Base-by-base conservation (phyloP, 1,140 invertebrate species). In the Hycleus phaleratus region DNA sequence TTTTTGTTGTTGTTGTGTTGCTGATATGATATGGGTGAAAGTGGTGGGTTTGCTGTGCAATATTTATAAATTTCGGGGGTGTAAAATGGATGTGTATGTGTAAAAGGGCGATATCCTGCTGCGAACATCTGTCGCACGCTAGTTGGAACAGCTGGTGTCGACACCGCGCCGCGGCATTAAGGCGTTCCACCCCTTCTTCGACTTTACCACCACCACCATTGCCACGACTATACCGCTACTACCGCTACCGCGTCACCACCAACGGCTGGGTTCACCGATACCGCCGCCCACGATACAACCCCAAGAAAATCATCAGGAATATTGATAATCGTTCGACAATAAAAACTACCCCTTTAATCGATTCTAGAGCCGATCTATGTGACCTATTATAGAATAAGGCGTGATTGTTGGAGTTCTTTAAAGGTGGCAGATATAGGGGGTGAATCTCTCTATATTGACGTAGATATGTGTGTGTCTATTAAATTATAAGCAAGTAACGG, bases 401-500 rank as follows among this genome's bases (percentile, higher is more conserved):
- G 32, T 18, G 18, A 18, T 18, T 18, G 1, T 32, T 1, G 32
- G 32, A 7, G 32, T 32, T 32, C 32, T 32, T 32, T 0, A 32
- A 32, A 32, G 7, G 32, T 32, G 32, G 32, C 1, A 32, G 18
- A 18, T 18, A 32, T 32, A 32, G 7, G 32, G 32, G 32, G 32
- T 32, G 32, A 7, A 5, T 32, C 32, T 32, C 7, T 7, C 32
- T 32, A 32, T 32, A 32, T 32, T 4, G 4, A 7, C 7, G 7
- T 32, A 7, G 4, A 7, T 32, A 32, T 32, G 32, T 32, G 26
- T 32, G 32, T 51, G 49, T n/a, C 44, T 26, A 68, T 68, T 63
- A 58, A 68, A 67, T 68, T 67, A 68, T 59, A 62, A 60, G 61
- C 65, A 60, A 69, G 68, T 68, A 66, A 66, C 68, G 62, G 68